These are phyloP conservation scores for Neodiprion fabricii DNA, from an alignment of 1,140 invertebrate genomes.

Conservation along the genomic window DNA sequence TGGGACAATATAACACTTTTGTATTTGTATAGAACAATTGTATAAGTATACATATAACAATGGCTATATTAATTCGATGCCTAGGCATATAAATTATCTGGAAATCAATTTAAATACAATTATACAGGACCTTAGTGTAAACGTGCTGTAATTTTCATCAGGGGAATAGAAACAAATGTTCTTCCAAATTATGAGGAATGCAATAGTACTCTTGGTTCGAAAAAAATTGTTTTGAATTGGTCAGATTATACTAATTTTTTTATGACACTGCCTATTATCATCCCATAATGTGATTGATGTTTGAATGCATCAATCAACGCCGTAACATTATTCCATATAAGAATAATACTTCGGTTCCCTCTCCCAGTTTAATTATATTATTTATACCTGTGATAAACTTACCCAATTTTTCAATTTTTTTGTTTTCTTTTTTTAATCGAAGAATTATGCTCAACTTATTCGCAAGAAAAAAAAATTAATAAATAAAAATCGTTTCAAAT, in stretches of 20 bases:
- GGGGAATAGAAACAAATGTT: constrained; percentile 32
- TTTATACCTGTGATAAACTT: constrained; percentile 49
- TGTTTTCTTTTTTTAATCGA: constrained; percentile 20
- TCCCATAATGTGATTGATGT: constrained; percentile 32
- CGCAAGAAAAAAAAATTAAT: constrained; percentile 19
- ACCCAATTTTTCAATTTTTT: constrained; percentile 22
- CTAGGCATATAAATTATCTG: constrained; percentile 29
- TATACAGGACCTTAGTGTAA: constrained; percentile 23
- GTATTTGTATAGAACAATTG: constrained; percentile 55
- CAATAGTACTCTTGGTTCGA: constrained; percentile 32
- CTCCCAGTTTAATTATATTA: constrained; percentile 30
- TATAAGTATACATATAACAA: constrained; percentile 25
- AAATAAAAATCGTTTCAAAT: constrained; percentile 15
- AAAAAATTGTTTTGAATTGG: constrained; percentile 17
- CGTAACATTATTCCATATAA: not conserved
- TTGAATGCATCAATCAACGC: constrained; percentile 21
- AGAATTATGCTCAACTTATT: constrained; percentile 14
- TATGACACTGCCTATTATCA: constrained; percentile 42
- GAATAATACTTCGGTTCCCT: constrained; percentile 33
- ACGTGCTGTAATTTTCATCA: constrained; percentile 22
- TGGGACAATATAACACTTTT: constrained; percentile 59
- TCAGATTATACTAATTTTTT: constrained; percentile 31
- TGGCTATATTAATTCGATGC: constrained; percentile 34
- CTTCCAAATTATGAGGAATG: constrained; percentile 44
- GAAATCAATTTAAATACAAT: constrained; percentile 21